Base-by-base conservation (phyloP, 35 echinoderm and acorn worm genomes). In the Holothuria glaberrima region DNA sequence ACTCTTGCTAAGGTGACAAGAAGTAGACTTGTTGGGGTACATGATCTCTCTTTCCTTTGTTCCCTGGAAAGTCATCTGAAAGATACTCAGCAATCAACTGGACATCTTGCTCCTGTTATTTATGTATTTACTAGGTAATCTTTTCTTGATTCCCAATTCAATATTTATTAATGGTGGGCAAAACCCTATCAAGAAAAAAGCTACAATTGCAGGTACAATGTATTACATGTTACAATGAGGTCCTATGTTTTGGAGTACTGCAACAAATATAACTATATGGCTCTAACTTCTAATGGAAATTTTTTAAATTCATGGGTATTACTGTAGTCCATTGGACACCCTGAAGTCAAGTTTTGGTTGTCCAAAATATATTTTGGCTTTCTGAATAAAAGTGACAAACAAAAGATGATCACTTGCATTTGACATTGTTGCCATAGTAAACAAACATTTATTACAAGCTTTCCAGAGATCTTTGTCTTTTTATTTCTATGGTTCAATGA, bases 101-200 rank as follows among this genome's bases (percentile, higher is more conserved):
- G 50, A 54, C 48, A 20, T 22, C 35, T 31, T 38, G 78, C 31
- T 13, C 12, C 48, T 20, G 18, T n/a, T 24, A 36, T 82, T 54
- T 48, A 82, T 82, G n/a, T 56, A 57, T 82, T 82, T 10, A 59
- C 30, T 12, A 48, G 78, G 78, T 82, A 48, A 60, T 36, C 36
- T 45, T 13, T 6, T n/a, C 12, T 7, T n/a, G 22, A 75, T 30
- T 26, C 21, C 6, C 13, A 78, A n/a, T n/a, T n/a, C n/a, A n/a
- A 9, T 33, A 48, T 36, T 13, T 46, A 9, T 78, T 18, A 48
- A 78, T 26, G 33, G 44, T 45, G 30, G 4, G 30, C 35, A 78
- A 9, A 12, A 26, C 13, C 32, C n/a, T 46, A 18, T 4, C 33
- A 36, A 46, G 19, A 48, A 48, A 45, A 69, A 69, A 33, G 25